A percentile compares a stretch with the other conserved stretches of the same genome.
phyloP scores from a whole-genome alignment of 1,140 invertebrate genomes.

The Lethocerus indicus region DNA sequence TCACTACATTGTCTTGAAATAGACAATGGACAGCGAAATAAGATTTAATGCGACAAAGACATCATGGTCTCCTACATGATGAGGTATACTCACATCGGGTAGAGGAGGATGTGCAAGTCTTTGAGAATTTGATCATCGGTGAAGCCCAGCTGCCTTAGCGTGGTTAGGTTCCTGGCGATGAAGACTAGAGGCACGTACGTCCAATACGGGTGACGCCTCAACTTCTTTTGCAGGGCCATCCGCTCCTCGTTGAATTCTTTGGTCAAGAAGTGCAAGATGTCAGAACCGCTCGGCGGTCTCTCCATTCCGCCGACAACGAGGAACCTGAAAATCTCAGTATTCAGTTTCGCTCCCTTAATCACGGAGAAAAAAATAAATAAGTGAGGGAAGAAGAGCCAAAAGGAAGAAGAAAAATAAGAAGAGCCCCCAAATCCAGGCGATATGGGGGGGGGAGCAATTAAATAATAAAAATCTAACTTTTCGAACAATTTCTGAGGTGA shows the following conservation, averaged over 20 bases:
- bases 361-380: neutral
- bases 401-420: neutral
- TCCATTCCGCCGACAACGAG: neutral
- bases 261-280: neutral
- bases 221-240: neutral
- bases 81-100: neutral
- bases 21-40: neutral
- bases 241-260: neutral
- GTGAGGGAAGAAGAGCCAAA: neutral
- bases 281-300: neutral
- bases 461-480: neutral
- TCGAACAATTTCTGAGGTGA: neutral
- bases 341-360: neutral
- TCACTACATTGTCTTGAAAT: neutral
- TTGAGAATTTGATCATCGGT: conserved; percentile 1
- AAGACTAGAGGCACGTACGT: neutral
- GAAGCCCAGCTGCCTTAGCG: neutral
- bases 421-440: neutral
- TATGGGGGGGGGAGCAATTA: neutral
- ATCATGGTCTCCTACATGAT: neutral
- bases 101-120: neutral
- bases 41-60: neutral
- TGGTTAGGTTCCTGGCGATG: neutral
- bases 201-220: neutral
- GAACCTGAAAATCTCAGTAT: neutral